These are phyloP conservation scores for Rallus limicola DNA, from an alignment of 2,113 vertebrate genomes.

Conservation along the genomic window DNA sequence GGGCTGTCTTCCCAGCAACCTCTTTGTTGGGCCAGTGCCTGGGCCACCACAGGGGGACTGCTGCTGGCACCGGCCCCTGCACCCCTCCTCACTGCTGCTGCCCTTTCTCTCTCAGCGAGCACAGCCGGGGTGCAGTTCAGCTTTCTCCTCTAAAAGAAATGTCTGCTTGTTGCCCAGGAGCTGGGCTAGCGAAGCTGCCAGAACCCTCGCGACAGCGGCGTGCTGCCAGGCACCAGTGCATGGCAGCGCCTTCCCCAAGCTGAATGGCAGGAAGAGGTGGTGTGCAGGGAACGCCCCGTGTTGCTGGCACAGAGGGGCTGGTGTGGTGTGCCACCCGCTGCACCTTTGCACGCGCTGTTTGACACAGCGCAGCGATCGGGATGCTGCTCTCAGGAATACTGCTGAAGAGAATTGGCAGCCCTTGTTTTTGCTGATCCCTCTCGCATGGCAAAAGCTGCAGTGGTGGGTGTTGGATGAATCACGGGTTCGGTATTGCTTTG, in stretches of 20 bases:
- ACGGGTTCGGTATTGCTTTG: background rate
- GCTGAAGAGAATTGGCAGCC: rapidly evolving
- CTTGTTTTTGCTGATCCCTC: background rate
- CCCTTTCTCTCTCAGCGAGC: background rate
- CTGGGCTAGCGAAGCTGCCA: background rate
- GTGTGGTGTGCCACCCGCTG: background rate
- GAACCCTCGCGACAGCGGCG: background rate
- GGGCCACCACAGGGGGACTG: rapidly evolving
- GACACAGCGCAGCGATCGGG: background rate
- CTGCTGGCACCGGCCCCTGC: rapidly evolving
- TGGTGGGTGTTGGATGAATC: background rate
- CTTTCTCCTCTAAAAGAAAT: background rate
- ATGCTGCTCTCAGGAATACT: background rate
- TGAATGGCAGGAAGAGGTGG: constrained; percentile 78
- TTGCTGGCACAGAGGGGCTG: background rate
- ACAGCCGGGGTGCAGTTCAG: rapidly evolving
- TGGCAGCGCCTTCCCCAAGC: background rate
- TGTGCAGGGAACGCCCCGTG: constrained; percentile 59
- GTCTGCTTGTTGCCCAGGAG: background rate
- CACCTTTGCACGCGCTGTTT: background rate
- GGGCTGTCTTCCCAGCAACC: background rate
- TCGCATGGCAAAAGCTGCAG: rapidly evolving
- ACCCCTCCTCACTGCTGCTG: background rate
- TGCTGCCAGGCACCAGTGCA: constrained; percentile 17
- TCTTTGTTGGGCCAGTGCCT: rapidly evolving